Evolutionary conservation across 2,888 invertebrate genomes (phyloP).

Genomic region (Mimumesa dahlbomi): DNA sequence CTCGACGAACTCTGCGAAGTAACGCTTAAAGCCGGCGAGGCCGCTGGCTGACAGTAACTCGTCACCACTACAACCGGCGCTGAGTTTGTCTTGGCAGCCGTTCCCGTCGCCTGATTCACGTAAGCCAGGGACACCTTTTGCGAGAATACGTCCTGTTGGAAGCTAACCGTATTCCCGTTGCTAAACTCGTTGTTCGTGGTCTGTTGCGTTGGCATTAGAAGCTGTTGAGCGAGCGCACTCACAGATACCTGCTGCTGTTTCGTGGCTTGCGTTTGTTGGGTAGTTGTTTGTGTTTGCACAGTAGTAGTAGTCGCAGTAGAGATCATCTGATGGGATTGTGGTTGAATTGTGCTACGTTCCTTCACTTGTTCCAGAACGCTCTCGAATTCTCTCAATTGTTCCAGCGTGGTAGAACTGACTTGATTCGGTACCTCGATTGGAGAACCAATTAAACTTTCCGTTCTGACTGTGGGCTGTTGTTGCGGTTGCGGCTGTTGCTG

Average conservation of each 20-base stretch:
- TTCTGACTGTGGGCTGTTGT: conserved; percentile 80
- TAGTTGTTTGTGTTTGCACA: conserved; percentile 74
- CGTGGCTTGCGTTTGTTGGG: conserved; percentile 59
- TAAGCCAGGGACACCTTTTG: conserved; percentile 82
- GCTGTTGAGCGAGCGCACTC: conserved; percentile 72
- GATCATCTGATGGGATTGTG: conserved; percentile 73
- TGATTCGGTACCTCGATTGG: conserved; percentile 75
- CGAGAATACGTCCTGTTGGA: conserved; percentile 74
- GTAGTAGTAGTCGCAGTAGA: conserved; percentile 66
- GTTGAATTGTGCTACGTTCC: conserved; percentile 86
- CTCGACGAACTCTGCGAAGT: conserved; percentile 83
- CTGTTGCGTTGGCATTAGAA: conserved; percentile 71
- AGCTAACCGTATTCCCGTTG: conserved; percentile 67
- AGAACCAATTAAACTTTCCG: conserved; percentile 68
- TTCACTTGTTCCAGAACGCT: conserved; percentile 91
- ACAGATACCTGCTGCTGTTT: conserved; percentile 65
- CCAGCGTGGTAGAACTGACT: conserved; percentile 88
- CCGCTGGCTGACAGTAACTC: conserved; percentile 82
- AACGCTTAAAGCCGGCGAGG: conserved; percentile 83
- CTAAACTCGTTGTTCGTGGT: conserved; percentile 65
- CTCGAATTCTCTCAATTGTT: conserved; percentile 90
- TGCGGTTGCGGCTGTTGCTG: conserved; percentile 56
- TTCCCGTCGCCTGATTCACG: conserved; percentile 79
- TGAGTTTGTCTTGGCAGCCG: conserved; percentile 78
- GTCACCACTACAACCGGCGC: conserved; percentile 83